Conservation (phyloP, 2,113 vertebrate species). For the Actenoides lindsayi region DNA sequence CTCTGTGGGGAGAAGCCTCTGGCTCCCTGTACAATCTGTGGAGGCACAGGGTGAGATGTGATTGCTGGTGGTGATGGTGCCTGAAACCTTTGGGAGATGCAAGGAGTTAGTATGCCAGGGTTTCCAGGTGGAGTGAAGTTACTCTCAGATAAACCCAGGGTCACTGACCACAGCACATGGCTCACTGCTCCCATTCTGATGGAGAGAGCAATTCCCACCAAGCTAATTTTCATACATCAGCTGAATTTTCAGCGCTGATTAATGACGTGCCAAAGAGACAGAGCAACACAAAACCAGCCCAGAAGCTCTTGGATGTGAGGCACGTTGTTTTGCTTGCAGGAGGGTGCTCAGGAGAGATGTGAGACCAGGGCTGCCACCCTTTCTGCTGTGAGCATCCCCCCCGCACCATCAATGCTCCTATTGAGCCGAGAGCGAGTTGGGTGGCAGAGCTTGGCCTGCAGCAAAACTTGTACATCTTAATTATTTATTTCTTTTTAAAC, state of each 20-base stretch:
- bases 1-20: not conserved
- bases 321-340: not conserved
- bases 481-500: not conserved
- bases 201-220: not conserved
- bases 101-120: not conserved
- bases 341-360: not conserved
- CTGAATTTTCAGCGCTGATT: not conserved
- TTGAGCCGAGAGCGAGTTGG: not conserved
- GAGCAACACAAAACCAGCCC: not conserved
- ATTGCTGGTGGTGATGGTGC: fast-evolving
- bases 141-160: not conserved
- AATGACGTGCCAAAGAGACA: not conserved
- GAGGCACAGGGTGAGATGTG: not conserved
- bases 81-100: not conserved
- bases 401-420: not conserved
- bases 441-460: conserved; percentile 12
- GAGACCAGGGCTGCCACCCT: not conserved
- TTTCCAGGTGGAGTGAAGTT: not conserved
- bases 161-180: not conserved
- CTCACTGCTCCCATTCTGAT: not conserved
- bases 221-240: not conserved
- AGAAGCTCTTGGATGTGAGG: not conserved
- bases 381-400: not conserved
- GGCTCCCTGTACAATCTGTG: not conserved
- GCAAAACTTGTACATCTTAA: conserved; percentile 1